phyloP scores from a whole-genome alignment of 2,888 invertebrate species.

The Tortricodes alternella region DNA sequence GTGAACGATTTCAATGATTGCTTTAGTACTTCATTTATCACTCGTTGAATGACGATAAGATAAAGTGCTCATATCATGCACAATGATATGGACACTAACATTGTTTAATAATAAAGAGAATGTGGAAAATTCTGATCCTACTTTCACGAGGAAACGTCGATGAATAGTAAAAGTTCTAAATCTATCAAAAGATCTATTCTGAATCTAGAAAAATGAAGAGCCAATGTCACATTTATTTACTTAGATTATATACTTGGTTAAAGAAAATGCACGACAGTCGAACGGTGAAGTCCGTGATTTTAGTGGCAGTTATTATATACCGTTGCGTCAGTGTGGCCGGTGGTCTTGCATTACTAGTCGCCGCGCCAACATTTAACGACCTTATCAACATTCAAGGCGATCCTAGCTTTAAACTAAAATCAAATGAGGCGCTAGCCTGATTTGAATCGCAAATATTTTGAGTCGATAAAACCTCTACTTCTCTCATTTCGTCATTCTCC shows the following conservation, averaged over 20 bases:
- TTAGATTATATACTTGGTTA: too few relatives aligned
- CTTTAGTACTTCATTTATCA: neutral
- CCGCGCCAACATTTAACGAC: conserved; percentile 54
- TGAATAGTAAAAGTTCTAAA: neutral
- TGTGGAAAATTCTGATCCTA: conserved; percentile 6
- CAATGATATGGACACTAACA: neutral
- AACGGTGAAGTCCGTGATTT: conserved; percentile 2
- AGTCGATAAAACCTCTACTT: too few relatives aligned
- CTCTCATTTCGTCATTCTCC: too few relatives aligned
- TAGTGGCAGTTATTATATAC: conserved; percentile 23
- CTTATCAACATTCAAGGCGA: conserved; percentile 57
- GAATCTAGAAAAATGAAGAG: too few relatives aligned
- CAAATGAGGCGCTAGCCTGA: conserved; percentile 14
- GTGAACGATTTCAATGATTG: neutral
- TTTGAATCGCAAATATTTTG: conserved; percentile 14
- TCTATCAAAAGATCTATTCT: too few relatives aligned
- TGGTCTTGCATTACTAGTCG: conserved; percentile 43
- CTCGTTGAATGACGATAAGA: conserved; percentile 14
- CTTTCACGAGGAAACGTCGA: too few relatives aligned
- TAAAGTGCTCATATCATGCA: conserved; percentile 1
- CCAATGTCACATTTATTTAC: too few relatives aligned
- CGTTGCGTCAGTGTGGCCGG: conserved; percentile 30
- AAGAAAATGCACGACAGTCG: neutral
- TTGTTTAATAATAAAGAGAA: conserved; percentile 9
- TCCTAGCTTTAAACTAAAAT: conserved; percentile 36